Conservation (phyloP, 92 coral and sea anemone species). For the Paragorgia papillata region DNA sequence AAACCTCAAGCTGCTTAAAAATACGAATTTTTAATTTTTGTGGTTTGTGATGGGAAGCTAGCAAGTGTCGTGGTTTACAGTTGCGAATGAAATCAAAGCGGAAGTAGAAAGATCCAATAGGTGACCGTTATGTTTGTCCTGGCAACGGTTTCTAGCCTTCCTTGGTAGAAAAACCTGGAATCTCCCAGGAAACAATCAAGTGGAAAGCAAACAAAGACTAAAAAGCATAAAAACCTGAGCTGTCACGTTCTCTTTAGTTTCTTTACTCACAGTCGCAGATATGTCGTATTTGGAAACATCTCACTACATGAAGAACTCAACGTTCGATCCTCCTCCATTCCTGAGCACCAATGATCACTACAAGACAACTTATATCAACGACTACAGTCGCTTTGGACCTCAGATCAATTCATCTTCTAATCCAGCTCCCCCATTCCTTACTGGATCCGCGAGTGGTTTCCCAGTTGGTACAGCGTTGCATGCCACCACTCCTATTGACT, state of each 20-base stretch:
- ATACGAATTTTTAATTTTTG: background rate
- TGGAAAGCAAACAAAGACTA: conserved; percentile 7
- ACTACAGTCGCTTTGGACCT: conserved; percentile 35
- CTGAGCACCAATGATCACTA: conserved; percentile 87
- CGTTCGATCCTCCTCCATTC: conserved; percentile 93
- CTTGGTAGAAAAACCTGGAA: background rate
- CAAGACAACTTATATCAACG: conserved; percentile 82
- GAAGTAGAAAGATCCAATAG: conserved; percentile 1
- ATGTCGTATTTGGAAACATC: conserved; percentile 87
- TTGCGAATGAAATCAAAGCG: conserved; percentile 19
- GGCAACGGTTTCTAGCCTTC: conserved; percentile 2
- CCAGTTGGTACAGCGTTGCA: conserved; percentile 69
- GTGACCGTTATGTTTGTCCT: conserved; percentile 24
- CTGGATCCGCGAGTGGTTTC: conserved; percentile 29
- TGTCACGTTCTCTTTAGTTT: background rate
- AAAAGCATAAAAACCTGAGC: conserved; percentile 4
- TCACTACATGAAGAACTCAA: conserved; percentile 72
- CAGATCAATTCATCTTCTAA: conserved; percentile 24
- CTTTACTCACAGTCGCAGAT: conserved; percentile 1
- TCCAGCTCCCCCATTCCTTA: conserved; percentile 36
- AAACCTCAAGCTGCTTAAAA: no score
- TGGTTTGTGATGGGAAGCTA: background rate
- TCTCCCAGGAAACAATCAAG: conserved; percentile 27
- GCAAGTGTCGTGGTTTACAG: background rate
- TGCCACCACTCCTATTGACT: conserved; percentile 75